Evolutionary conservation across 2,888 invertebrate genomes (phyloP).

Genomic region (Caenorhabditis japonica): DNA sequence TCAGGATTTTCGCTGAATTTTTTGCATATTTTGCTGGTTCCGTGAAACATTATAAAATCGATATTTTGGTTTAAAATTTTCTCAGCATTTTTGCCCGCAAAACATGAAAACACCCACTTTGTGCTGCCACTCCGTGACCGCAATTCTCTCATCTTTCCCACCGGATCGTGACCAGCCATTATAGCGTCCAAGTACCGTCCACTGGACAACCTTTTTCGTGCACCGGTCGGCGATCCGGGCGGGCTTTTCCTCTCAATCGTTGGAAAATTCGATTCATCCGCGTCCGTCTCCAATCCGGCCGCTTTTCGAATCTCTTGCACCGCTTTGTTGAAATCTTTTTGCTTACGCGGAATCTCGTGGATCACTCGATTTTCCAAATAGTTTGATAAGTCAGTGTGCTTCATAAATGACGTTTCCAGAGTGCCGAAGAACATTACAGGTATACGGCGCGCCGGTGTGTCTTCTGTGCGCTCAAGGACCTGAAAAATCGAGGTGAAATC

Average conservation of each 20-base stretch:
- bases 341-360: slow-evolving; percentile 67
- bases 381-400: slow-evolving; percentile 64
- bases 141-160: slow-evolving; percentile 23
- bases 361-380: slow-evolving; percentile 56
- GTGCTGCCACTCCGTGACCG: slow-evolving; percentile 54
- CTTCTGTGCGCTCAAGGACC: slow-evolving; percentile 58
- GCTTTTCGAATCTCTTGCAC: slow-evolving; percentile 69
- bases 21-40: too few relatives aligned
- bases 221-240: slow-evolving; percentile 32
- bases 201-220: slow-evolving; percentile 30
- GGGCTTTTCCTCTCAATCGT: slow-evolving; percentile 36
- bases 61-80: too few relatives aligned
- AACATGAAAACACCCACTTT: slow-evolving; percentile 21
- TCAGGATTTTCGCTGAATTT: too few relatives aligned
- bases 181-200: slow-evolving; percentile 41
- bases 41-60: too few relatives aligned
- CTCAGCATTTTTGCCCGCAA: too few relatives aligned
- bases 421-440: slow-evolving; percentile 75
- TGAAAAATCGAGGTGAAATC: slow-evolving; percentile 19
- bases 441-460: slow-evolving; percentile 60
- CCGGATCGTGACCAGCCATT: slow-evolving; percentile 19
- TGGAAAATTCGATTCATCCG: slow-evolving; percentile 46
- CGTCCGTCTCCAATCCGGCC: slow-evolving; percentile 55
- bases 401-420: slow-evolving; percentile 72
- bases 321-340: slow-evolving; percentile 70